These are phyloP conservation scores for Vanessa tameamea DNA, from an alignment of 1,140 invertebrate genomes.

Conservation along the genomic window DNA sequence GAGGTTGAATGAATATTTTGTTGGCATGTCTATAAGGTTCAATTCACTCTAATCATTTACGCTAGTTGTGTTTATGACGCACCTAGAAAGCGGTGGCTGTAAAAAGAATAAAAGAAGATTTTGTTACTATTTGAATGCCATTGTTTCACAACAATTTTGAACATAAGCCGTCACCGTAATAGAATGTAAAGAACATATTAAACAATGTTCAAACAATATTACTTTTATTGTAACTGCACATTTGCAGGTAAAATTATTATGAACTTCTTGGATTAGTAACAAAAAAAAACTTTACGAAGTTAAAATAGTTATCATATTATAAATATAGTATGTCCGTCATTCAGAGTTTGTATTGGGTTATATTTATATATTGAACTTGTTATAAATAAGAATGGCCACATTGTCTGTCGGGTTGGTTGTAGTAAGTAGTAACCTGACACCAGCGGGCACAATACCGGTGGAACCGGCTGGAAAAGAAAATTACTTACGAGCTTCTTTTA, in stretches of 20 bases:
- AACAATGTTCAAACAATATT: background rate
- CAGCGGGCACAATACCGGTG: conserved; percentile 39
- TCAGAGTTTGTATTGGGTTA: background rate
- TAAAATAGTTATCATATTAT: background rate
- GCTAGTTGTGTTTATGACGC: conserved; percentile 11
- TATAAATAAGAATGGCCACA: conserved; percentile 21
- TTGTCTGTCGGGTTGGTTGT: conserved; percentile 22
- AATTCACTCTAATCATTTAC: conserved; percentile 5
- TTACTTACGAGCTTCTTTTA: conserved; percentile 19
- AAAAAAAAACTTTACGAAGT: background rate
- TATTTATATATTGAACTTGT: conserved; percentile 2
- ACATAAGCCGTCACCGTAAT: conserved; percentile 3
- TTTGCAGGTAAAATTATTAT: background rate
- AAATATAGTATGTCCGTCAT: background rate
- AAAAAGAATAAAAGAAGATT: conserved; percentile 4
- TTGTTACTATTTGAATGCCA: conserved; percentile 22
- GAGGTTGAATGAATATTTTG: conserved; percentile 1
- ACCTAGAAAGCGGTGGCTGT: conserved; percentile 10
- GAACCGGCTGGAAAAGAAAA: conserved; percentile 45
- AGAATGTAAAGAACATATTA: background rate
- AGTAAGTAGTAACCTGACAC: conserved; percentile 34
- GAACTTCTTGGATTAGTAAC: background rate
- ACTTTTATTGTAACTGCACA: background rate
- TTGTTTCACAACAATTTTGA: conserved; percentile 21
- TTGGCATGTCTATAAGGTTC: background rate